Percentiles rank a stretch among this genome's conserved stretches.
These are phyloP conservation scores for Magallana angulata DNA, from an alignment of 1,140 invertebrate genomes.

Conservation along the genomic window DNA sequence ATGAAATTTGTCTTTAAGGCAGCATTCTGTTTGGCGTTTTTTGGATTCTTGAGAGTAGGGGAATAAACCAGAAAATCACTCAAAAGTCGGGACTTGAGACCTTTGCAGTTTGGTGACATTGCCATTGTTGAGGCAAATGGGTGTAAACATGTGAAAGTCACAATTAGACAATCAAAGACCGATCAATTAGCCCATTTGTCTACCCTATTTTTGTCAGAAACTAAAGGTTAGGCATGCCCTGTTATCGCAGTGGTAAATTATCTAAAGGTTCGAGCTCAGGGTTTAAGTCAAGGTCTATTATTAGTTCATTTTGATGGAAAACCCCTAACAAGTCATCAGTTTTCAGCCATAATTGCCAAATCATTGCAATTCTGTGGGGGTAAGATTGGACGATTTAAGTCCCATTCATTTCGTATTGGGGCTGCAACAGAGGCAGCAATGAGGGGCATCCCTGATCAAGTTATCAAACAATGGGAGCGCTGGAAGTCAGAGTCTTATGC, in stretches of 20 bases:
- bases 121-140: too few relatives aligned
- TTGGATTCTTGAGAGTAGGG: background rate
- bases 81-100: background rate
- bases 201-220: background rate
- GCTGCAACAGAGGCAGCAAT: background rate
- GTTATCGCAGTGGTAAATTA: background rate
- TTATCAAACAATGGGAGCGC: too few relatives aligned
- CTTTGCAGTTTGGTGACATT: background rate
- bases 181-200: background rate
- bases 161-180: background rate
- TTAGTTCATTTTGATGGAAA: background rate
- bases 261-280: background rate
- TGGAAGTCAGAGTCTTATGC: too few relatives aligned
- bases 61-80: background rate
- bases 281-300: background rate
- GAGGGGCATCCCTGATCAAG: background rate
- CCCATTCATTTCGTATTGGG: background rate
- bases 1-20: background rate
- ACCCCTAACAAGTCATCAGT: too few relatives aligned
- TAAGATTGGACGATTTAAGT: background rate
- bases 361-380: too few relatives aligned
- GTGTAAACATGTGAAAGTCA: too few relatives aligned
- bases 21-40: background rate
- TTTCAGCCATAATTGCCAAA: too few relatives aligned
- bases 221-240: background rate